These are phyloP conservation scores for Heloderma charlesbogerti DNA, from an alignment of 2,113 vertebrate species.

Conservation along the genomic window DNA sequence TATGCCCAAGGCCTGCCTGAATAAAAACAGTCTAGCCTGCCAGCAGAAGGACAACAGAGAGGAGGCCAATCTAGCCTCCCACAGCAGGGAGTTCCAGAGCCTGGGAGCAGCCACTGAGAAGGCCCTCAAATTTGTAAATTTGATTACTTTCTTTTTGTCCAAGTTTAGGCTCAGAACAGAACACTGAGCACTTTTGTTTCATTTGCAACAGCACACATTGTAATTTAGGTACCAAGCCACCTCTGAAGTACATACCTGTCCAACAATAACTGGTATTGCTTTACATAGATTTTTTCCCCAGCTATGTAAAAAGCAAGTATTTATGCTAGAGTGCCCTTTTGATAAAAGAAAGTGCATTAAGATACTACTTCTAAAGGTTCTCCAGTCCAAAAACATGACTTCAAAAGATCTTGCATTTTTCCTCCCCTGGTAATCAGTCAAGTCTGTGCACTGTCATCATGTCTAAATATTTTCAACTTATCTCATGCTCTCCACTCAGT, in stretches of 20 bases:
- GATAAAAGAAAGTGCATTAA: conserved; percentile 33
- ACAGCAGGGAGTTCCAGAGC: too few species aligned
- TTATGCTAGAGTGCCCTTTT: conserved; percentile 43
- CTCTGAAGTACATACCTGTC: background rate
- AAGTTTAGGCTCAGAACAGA: background rate
- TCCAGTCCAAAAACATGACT: conserved; percentile 45
- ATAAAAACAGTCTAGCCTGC: too few species aligned
- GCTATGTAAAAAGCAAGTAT: conserved; percentile 18
- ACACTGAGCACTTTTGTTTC: background rate
- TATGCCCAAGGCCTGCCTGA: too few species aligned
- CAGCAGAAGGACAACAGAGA: too few species aligned
- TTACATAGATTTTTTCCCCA: conserved; percentile 43
- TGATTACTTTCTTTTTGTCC: conserved; percentile 13
- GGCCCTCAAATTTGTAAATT: background rate
- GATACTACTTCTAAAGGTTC: conserved; percentile 36
- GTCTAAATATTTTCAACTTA: conserved; percentile 64
- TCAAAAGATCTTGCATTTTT: conserved; percentile 62
- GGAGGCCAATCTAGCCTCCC: too few species aligned
- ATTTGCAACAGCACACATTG: rapidly evolving
- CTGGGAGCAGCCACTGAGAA: too few species aligned
- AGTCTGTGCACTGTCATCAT: conserved; percentile 46
- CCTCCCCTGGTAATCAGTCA: conserved; percentile 57
- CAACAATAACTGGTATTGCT: conserved; percentile 34
- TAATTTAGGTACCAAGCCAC: background rate
- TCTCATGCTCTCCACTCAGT: conserved; percentile 55